A percentile compares a stretch with the other conserved stretches of the same genome.
phyloP scores from a whole-genome alignment of 2,888 invertebrate genomes.

The Pandemis heparana region DNA sequence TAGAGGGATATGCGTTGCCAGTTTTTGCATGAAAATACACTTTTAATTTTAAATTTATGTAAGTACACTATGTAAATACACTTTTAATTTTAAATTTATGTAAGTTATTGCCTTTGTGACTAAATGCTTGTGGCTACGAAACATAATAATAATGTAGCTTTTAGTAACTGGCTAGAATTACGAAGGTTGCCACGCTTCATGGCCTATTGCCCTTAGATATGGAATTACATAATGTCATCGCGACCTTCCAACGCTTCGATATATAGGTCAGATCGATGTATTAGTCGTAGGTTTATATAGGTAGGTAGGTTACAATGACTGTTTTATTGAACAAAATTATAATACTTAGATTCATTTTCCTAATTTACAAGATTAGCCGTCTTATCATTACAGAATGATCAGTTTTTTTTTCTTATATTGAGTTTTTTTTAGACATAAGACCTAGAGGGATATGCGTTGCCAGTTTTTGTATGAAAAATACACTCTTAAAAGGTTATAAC shows the following conservation, averaged over 20 bases:
- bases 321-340: background rate
- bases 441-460: too few relatives aligned
- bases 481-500: too few relatives aligned
- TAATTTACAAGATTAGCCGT: too few relatives aligned
- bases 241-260: constrained; percentile 22
- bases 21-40: too few relatives aligned
- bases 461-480: too few relatives aligned
- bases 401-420: too few relatives aligned
- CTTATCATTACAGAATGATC: too few relatives aligned
- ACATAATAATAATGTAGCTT: constrained; percentile 21
- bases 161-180: constrained; percentile 49
- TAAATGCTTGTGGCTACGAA: background rate
- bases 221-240: constrained; percentile 31
- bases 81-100: too few relatives aligned
- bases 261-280: constrained; percentile 24
- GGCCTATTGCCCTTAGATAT: constrained; percentile 41
- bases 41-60: too few relatives aligned
- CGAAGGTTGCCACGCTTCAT: constrained; percentile 60
- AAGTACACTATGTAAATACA: too few relatives aligned
- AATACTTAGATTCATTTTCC: background rate
- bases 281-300: background rate
- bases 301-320: background rate
- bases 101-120: background rate
- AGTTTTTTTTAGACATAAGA: too few relatives aligned
- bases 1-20: too few relatives aligned